Conservation (phyloP, 2,113 vertebrate genomes). For the Pteropus alecto region DNA sequence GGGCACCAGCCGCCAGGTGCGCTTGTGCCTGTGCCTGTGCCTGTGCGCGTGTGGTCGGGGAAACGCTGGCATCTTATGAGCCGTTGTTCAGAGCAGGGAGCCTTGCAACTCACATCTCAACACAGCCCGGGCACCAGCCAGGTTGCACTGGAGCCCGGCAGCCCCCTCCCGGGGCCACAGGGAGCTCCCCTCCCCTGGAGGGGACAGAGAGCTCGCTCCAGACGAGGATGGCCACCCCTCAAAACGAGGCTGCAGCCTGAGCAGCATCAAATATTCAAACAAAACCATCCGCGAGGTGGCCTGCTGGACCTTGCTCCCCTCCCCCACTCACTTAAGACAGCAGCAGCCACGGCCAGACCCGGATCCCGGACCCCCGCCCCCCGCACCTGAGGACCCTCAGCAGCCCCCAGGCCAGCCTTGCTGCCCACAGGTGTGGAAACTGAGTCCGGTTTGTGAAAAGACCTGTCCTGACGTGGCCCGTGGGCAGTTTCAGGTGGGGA, state of each 20-base stretch:
- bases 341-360: background rate
- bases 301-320: background rate
- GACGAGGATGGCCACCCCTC: fast-evolving
- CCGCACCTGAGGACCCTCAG: fast-evolving
- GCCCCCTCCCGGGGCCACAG: fast-evolving
- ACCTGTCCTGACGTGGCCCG: fast-evolving
- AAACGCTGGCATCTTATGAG: fast-evolving
- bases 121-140: fast-evolving
- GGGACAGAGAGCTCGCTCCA: background rate
- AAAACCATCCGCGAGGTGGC: fast-evolving
- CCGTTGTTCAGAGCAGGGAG: fast-evolving
- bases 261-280: background rate
- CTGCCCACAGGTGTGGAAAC: fast-evolving
- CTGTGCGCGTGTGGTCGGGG: fast-evolving
- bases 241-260: background rate
- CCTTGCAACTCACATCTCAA: background rate
- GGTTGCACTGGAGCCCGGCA: background rate
- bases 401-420: background rate
- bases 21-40: background rate
- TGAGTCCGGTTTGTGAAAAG: fast-evolving
- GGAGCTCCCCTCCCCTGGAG: background rate
- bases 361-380: too few species aligned
- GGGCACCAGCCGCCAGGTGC: background rate
- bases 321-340: too few species aligned
- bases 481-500: fast-evolving